Evolutionary conservation across 1,140 invertebrate species (phyloP), one percentile per base, ranked within the genome.

Genomic region (Drosophila pseudoananassae): DNA sequence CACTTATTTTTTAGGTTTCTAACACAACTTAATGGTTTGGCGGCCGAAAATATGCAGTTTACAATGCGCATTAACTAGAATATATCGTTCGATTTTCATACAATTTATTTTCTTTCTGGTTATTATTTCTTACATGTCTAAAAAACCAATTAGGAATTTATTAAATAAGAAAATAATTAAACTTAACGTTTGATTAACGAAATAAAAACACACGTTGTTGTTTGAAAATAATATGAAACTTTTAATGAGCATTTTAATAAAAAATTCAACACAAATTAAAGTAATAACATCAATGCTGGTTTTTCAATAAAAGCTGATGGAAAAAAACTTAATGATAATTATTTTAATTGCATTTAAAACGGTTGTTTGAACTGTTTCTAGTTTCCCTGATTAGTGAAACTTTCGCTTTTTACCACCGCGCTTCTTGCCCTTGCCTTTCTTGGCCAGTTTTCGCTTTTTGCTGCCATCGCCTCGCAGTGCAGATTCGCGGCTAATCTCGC

Each of bases 391-490:
- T 59, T 92, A 92, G 81, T 93, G 93, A 55, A 94, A 89, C 81
- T 92, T 92, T 77, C 91, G 85, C 89, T 94, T 94, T 78, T 93
- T 93, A 77, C 93, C 93, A 17, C 74, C 90, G 17, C 85, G 82
- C 57, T 91, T 91, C 74, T 92, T 92, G n/a, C 90, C 77, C 56
- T 87, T 80, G 71, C 92, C 92, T 31, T 85, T 53, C 78, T 93
- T 93, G 59, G 87, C 77, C 59, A 91, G 88, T 9, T 43, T 43
- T 75, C 92, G 93, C 68, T 92, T 92, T 80, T 93, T 92, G 76
- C 82, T 87, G 47, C 93, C 93, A 51, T 90, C 92, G 3, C 91
- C 92, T 15, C 93, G 78, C 65, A 90, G 54, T 12, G 81, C 70
- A 0, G 90, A 79, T 46, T 91, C 90, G 15, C 91, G 91, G 56